Percentiles rank a stretch among this genome's conserved stretches.
Conservation (phyloP, 2,888 invertebrate species). For the Anaspis maculata region DNA sequence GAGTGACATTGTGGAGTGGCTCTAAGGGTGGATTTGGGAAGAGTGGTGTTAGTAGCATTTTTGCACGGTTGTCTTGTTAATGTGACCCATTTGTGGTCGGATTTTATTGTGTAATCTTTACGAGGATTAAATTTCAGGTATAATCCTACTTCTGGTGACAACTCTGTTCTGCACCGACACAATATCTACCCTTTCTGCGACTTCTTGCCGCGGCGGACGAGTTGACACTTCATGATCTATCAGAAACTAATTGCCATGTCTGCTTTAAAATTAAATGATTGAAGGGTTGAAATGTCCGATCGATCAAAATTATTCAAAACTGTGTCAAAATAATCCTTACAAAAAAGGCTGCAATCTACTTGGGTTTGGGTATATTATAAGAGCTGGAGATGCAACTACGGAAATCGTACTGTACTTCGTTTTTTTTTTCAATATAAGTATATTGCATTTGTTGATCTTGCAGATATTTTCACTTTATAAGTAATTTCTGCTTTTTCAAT, state of each 20-base stretch:
- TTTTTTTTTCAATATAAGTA: too few relatives aligned
- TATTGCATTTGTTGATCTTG: too few relatives aligned
- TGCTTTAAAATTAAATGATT: too few relatives aligned
- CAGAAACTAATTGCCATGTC: constrained; percentile 8
- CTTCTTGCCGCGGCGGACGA: too few relatives aligned
- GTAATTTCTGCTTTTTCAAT: too few relatives aligned
- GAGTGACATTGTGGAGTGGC: too few relatives aligned
- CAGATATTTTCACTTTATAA: too few relatives aligned
- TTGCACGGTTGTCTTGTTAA: constrained; percentile 40
- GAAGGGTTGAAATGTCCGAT: constrained; percentile 5
- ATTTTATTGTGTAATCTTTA: constrained; percentile 26
- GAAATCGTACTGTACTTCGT: too few relatives aligned
- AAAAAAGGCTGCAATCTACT: background rate
- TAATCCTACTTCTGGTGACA: constrained; percentile 4
- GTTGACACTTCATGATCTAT: constrained; percentile 11
- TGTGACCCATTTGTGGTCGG: constrained; percentile 32
- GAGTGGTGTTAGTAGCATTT: constrained; percentile 33
- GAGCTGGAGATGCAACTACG: too few relatives aligned
- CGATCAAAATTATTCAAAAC: constrained; percentile 12
- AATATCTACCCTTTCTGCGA: too few relatives aligned
- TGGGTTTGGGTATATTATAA: background rate
- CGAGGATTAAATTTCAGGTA: constrained; percentile 2
- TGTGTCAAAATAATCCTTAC: constrained; percentile 7
- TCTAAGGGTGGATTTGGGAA: constrained; percentile 22
- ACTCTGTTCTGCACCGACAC: too few relatives aligned